A percentile compares a stretch with the other conserved stretches of the same genome.
Evolutionary conservation across 2,797 vertebrate species (phyloP).

Genomic region (Betta splendens): DNA sequence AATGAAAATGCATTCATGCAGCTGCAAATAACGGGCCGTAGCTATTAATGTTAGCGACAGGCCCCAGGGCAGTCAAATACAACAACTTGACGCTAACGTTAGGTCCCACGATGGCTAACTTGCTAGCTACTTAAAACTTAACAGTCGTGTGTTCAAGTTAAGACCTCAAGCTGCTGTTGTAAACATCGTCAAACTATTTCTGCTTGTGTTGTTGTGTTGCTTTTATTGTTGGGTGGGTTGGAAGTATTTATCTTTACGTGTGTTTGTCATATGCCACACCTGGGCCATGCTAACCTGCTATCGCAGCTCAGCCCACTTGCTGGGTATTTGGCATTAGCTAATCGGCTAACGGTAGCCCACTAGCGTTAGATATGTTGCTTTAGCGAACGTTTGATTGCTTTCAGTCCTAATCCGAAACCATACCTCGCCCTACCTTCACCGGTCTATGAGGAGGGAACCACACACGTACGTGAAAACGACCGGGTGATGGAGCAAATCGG

Average conservation of each 20-base stretch:
- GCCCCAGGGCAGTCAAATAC: slow-evolving; percentile 38
- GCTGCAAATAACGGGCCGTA: not conserved
- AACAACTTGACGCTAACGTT: slow-evolving; percentile 27
- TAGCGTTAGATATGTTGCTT: not conserved
- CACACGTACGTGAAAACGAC: not conserved
- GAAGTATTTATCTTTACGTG: fast-evolving
- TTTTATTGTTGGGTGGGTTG: not conserved
- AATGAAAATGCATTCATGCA: fast-evolving
- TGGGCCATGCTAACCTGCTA: slow-evolving; percentile 9
- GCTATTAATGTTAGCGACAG: not conserved
- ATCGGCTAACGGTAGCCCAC: slow-evolving; percentile 44
- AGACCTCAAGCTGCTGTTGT: fast-evolving
- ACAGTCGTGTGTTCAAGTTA: not conserved
- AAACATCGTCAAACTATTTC: not conserved
- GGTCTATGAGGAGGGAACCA: fast-evolving
- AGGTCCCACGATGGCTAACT: slow-evolving; percentile 46
- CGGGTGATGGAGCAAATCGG: not conserved
- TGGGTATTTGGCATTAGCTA: slow-evolving; percentile 36
- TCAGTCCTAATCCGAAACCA: not conserved
- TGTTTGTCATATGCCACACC: not conserved
- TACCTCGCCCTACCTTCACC: fast-evolving
- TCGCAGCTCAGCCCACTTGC: slow-evolving; percentile 2
- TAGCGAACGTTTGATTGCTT: slow-evolving; percentile 5
- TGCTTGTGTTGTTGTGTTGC: not conserved
- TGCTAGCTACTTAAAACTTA: slow-evolving; percentile 5